Evolutionary conservation across 2,797 vertebrate genomes (phyloP).

Genomic region (Sternarchorhynchus goeldii): DNA sequence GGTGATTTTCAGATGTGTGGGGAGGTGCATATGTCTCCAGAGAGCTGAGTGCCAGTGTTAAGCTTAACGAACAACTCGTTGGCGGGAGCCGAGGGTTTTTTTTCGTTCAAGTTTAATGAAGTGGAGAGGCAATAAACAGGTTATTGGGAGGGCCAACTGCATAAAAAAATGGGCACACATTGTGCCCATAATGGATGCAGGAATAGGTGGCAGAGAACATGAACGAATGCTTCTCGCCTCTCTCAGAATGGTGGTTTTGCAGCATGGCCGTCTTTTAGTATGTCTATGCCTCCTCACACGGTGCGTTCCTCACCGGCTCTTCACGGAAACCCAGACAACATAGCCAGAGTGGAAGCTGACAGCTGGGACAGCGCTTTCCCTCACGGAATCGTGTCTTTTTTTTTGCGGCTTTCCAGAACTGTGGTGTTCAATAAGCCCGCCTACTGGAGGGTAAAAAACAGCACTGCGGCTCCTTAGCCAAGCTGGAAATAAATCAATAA

Average conservation of each 20-base stretch:
- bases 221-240: conserved; percentile 21
- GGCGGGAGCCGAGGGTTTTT: conserved; percentile 63
- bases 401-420: conserved; percentile 39
- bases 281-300: conserved; percentile 45
- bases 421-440: conserved; percentile 39
- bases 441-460: conserved; percentile 15
- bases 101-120: conserved; percentile 70
- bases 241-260: conserved; percentile 45
- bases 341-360: conserved; percentile 44
- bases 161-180: conserved; percentile 45
- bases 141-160: conserved; percentile 70
- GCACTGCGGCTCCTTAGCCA: conserved; percentile 34
- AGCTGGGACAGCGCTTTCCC: conserved; percentile 51
- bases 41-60: conserved; percentile 61
- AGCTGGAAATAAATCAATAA: conserved; percentile 52
- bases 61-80: conserved; percentile 68
- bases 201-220: conserved; percentile 13
- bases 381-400: conserved; percentile 44
- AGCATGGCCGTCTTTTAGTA: conserved; percentile 42
- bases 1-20: conserved; percentile 46
- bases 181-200: conserved; percentile 37
- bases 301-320: conserved; percentile 37
- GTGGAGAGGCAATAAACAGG: conserved; percentile 74
- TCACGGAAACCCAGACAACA: conserved; percentile 37
- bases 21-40: conserved; percentile 47